phyloP scores from a whole-genome alignment of 2,888 invertebrate genomes.

The Carpatolechia fugitivella region DNA sequence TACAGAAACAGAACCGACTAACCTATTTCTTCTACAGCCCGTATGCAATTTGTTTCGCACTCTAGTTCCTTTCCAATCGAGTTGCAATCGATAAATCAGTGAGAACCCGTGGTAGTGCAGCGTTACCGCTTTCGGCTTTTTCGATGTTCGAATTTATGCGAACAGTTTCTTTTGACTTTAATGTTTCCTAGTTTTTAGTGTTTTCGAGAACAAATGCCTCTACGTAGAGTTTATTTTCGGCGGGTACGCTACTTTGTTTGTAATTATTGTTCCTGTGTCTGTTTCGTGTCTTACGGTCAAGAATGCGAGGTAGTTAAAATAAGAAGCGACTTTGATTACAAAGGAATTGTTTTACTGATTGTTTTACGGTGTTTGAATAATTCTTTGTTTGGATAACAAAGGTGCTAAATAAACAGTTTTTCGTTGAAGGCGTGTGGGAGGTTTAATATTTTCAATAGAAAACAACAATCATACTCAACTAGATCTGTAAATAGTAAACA shows the following conservation, averaged over 20 bases:
- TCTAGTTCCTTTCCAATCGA: slow-evolving; percentile 3
- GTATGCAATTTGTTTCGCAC: slow-evolving; percentile 19
- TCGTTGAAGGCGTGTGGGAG: neutral
- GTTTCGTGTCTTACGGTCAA: slow-evolving; percentile 10
- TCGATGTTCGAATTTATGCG: slow-evolving; percentile 42
- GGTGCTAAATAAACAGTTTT: neutral
- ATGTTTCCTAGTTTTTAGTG: slow-evolving; percentile 38
- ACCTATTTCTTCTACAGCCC: slow-evolving; percentile 32
- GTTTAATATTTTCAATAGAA: neutral
- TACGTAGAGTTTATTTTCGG: slow-evolving; percentile 32
- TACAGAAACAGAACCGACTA: slow-evolving; percentile 4
- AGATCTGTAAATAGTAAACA: neutral
- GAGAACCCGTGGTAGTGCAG: slow-evolving; percentile 8
- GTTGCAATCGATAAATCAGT: slow-evolving; percentile 15
- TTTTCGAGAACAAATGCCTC: slow-evolving; percentile 35
- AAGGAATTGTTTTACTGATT: neutral
- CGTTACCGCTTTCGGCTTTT: slow-evolving; percentile 21
- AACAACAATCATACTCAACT: neutral
- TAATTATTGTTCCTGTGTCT: slow-evolving; percentile 32
- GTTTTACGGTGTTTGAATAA: slow-evolving; percentile 1
- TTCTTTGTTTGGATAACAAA: neutral
- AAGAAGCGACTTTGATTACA: neutral
- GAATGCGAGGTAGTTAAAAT: slow-evolving; percentile 10
- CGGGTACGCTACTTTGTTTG: slow-evolving; percentile 24
- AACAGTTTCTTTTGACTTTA: slow-evolving; percentile 43